phyloP scores from a whole-genome alignment of 2,888 invertebrate species.

The Meloe dianella region DNA sequence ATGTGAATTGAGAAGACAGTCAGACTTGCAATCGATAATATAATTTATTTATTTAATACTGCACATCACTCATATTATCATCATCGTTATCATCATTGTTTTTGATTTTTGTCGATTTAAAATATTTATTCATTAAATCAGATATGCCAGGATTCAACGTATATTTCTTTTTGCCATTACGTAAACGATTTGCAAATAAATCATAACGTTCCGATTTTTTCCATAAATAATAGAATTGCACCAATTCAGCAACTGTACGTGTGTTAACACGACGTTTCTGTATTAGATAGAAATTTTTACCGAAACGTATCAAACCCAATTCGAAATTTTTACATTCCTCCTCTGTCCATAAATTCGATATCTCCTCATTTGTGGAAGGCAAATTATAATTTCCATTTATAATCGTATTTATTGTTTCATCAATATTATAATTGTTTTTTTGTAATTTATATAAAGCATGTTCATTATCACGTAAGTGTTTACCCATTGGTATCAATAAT shows the following conservation, averaged over 20 bases:
- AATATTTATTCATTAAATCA: constrained; percentile 26
- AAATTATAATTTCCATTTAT: not conserved
- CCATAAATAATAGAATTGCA: constrained; percentile 34
- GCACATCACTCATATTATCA: constrained; percentile 22
- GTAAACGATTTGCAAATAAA: constrained; percentile 27
- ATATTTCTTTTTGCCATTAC: constrained; percentile 27
- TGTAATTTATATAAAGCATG: constrained; percentile 28
- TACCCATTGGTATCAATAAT: constrained; percentile 26
- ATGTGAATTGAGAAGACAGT: too few species aligned
- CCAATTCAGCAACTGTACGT: constrained; percentile 25
- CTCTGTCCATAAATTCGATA: constrained; percentile 20
- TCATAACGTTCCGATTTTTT: constrained; percentile 30
- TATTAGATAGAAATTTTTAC: constrained; percentile 29
- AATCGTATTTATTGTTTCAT: constrained; percentile 18
- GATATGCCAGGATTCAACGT: constrained; percentile 29
- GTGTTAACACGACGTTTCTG: constrained; percentile 20
- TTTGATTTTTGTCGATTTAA: constrained; percentile 6
- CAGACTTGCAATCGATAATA: too few species aligned
- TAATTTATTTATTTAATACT: constrained; percentile 22
- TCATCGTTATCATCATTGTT: not conserved
- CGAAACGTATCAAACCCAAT: constrained; percentile 23
- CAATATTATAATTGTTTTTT: constrained; percentile 20
- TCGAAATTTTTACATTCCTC: constrained; percentile 31
- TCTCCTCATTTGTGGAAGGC: not conserved
- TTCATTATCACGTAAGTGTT: constrained; percentile 27